Conservation (phyloP, 2,113 vertebrate genomes). For the Brachyistius frenatus region DNA sequence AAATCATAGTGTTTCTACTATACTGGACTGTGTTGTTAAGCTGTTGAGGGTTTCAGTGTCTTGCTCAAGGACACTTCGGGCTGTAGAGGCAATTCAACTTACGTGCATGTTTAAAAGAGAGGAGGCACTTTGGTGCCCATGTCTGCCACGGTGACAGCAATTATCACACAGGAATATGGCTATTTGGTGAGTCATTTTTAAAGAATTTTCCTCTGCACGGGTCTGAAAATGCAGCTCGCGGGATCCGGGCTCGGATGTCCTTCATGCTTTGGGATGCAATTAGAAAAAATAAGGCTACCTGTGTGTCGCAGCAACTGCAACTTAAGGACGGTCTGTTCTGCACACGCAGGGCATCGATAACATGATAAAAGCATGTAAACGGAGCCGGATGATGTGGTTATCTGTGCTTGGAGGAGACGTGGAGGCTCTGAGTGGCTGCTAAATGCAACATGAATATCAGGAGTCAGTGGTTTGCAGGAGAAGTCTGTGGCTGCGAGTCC, state of each 20-base stretch:
- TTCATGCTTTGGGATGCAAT: slow-evolving; percentile 50
- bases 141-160: neutral
- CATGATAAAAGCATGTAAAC: neutral
- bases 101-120: neutral
- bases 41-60: neutral
- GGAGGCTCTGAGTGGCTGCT: neutral
- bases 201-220: neutral
- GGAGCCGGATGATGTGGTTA: too few species aligned
- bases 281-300: slow-evolving; percentile 25
- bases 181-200: slow-evolving; percentile 8
- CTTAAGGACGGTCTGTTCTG: neutral
- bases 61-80: slow-evolving; percentile 57
- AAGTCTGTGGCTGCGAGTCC: neutral
- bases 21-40: neutral
- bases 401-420: neutral
- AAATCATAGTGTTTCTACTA: neutral
- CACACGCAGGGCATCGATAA: neutral
- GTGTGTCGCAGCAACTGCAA: slow-evolving; percentile 11
- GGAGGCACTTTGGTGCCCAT: neutral
- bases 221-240: neutral
- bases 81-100: slow-evolving; percentile 11
- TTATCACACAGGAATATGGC: neutral
- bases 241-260: slow-evolving; percentile 32
- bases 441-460: slow-evolving; percentile 4
- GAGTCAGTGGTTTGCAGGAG: slow-evolving; percentile 1